Conservation (phyloP, 2,888 invertebrate species). For the Rhagonycha fulva region DNA sequence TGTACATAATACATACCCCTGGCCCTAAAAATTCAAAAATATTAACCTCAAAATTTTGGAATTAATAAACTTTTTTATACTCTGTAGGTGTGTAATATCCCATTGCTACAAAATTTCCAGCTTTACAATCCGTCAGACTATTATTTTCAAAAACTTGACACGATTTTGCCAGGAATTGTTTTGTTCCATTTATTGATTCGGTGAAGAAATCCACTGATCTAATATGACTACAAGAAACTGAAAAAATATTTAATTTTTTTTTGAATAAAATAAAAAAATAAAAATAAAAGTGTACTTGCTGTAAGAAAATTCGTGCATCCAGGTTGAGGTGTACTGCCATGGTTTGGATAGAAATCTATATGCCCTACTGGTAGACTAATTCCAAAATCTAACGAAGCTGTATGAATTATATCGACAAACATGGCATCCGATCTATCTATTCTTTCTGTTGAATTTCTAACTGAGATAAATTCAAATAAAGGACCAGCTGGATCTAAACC, state of each 20-base stretch:
- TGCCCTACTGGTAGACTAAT: slow-evolving; percentile 56
- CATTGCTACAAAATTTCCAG: slow-evolving; percentile 21
- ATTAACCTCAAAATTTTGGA: background rate
- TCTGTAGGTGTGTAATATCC: slow-evolving; percentile 26
- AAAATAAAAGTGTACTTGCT: slow-evolving; percentile 12
- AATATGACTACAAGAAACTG: slow-evolving; percentile 34
- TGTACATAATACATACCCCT: slow-evolving; percentile 28
- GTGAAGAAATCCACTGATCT: slow-evolving; percentile 27
- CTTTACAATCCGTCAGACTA: slow-evolving; percentile 14
- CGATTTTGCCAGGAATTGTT: slow-evolving; percentile 20
- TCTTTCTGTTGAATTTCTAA: slow-evolving; percentile 17
- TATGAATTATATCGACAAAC: slow-evolving; percentile 59
- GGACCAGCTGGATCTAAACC: slow-evolving; percentile 58
- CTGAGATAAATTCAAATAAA: slow-evolving; percentile 53
- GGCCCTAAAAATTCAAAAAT: slow-evolving; percentile 14
- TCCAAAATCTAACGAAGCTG: slow-evolving; percentile 57
- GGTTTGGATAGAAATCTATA: slow-evolving; percentile 55
- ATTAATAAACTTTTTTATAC: slow-evolving; percentile 12
- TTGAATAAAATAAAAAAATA: background rate
- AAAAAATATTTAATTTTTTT: background rate
- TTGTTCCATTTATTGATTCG: slow-evolving; percentile 29
- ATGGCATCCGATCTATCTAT: slow-evolving; percentile 56
- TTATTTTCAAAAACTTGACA: slow-evolving; percentile 11
- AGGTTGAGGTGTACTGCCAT: slow-evolving; percentile 32
- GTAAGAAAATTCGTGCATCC: slow-evolving; percentile 16